Conservation (phyloP, 2,113 vertebrate genomes). For the Centropus unirufus region DNA sequence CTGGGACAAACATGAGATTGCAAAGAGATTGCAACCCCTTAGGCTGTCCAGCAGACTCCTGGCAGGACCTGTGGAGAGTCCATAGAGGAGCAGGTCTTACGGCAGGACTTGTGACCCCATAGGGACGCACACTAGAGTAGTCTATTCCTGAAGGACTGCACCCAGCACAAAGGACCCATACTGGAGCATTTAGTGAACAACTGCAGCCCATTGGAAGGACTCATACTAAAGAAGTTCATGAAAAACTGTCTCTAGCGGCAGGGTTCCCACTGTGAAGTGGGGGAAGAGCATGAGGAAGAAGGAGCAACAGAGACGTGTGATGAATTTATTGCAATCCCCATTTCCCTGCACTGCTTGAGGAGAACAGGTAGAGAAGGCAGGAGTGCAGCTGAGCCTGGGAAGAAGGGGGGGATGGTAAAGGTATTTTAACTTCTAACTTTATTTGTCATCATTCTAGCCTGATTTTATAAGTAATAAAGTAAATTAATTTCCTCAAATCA, state of each 20-base stretch:
- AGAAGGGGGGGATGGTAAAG: neutral
- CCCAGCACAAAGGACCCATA: accelerated
- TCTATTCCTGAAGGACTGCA: neutral
- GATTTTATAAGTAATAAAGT: neutral
- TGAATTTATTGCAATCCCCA: neutral
- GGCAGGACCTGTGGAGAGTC: no score
- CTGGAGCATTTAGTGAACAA: neutral
- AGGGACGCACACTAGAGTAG: neutral
- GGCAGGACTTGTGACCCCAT: no score
- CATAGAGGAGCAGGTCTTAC: no score
- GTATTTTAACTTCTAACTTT: neutral
- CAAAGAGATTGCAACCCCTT: neutral
- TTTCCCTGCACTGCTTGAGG: accelerated
- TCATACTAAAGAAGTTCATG: accelerated
- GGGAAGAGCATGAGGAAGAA: neutral
- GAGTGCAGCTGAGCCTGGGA: no score
- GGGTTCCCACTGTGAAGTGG: accelerated
- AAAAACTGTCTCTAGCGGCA: neutral
- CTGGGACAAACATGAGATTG: no score
- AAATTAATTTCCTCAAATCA: neutral
- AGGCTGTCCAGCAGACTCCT: neutral
- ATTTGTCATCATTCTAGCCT: neutral
- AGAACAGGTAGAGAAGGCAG: neutral
- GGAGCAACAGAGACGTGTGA: accelerated
- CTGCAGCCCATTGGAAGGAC: neutral